Percentiles rank a stretch among this genome's conserved stretches.
Evolutionary conservation across 2,113 vertebrate genomes (phyloP).

Genomic region (Hemiscyllium ocellatum): DNA sequence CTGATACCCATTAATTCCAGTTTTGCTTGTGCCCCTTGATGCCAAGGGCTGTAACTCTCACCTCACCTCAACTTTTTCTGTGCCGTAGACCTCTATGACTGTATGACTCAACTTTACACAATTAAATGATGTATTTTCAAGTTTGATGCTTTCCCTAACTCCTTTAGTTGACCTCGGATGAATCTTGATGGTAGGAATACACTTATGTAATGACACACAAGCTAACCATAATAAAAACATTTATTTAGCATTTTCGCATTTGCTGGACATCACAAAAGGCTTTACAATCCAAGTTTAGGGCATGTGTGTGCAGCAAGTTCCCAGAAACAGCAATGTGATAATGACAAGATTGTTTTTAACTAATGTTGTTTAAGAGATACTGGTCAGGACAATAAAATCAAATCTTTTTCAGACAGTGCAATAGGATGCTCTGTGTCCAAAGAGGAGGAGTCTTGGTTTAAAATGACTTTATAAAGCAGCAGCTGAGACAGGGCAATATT

Average conservation of each 20-base stretch:
- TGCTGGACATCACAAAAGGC: background rate
- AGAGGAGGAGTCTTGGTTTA: background rate
- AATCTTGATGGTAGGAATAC: too few relatives aligned
- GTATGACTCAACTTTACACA: too few relatives aligned
- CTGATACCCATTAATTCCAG: too few relatives aligned
- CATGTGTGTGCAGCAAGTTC: background rate
- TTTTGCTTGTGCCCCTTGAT: too few relatives aligned
- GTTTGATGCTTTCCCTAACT: too few relatives aligned
- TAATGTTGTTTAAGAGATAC: background rate
- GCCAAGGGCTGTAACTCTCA: too few relatives aligned
- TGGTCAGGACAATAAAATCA: background rate
- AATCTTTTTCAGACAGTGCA: background rate
- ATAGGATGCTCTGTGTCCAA: background rate
- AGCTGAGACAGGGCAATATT: background rate
- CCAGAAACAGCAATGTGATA: background rate
- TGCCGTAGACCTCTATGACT: too few relatives aligned
- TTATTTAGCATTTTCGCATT: background rate
- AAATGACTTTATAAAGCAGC: background rate
- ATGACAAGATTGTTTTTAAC: background rate
- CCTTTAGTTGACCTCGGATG: too few relatives aligned
- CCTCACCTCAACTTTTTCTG: too few relatives aligned
- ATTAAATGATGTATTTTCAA: too few relatives aligned
- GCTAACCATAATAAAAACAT: background rate
- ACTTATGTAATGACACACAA: too few relatives aligned
- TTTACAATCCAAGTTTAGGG: background rate